These are phyloP conservation scores for Corbicula japonica DNA, from an alignment of 2,888 invertebrate species.

Conservation along the genomic window DNA sequence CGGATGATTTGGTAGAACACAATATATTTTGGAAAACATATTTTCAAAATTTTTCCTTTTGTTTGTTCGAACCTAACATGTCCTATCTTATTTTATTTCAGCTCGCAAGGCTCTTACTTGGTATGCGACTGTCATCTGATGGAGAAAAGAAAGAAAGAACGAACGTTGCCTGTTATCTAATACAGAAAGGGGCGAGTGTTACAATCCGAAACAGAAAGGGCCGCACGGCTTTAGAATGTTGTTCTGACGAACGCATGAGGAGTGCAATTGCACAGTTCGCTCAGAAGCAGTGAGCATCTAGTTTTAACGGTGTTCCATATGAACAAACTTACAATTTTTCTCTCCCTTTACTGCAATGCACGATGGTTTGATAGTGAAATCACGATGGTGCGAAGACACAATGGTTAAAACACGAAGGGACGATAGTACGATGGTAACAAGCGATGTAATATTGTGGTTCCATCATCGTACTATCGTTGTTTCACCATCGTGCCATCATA, in stretches of 20 bases:
- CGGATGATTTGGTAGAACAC: no score
- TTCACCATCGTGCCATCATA: no score
- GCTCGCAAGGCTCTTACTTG: constrained; percentile 38
- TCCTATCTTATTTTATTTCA: no score
- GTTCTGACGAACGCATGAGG: constrained; percentile 54
- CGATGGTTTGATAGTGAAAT: background rate
- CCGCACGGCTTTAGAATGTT: constrained; percentile 58
- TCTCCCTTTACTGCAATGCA: background rate
- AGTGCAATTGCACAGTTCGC: constrained; percentile 57
- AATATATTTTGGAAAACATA: no score
- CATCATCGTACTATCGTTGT: no score
- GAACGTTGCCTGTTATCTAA: constrained; percentile 64
- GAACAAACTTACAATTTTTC: background rate
- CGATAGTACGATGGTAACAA: background rate
- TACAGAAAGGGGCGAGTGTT: constrained; percentile 65
- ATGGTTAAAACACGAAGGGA: background rate
- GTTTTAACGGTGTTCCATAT: background rate
- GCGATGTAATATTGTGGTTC: background rate
- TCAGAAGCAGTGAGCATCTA: constrained; percentile 45
- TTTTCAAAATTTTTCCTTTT: no score
- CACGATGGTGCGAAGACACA: background rate
- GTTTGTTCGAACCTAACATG: no score
- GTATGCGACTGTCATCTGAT: constrained; percentile 23
- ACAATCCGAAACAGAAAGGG: constrained; percentile 60
- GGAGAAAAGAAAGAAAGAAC: constrained; percentile 57